Percentiles rank a stretch among this genome's conserved stretches.
Evolutionary conservation across 2,797 vertebrate genomes (phyloP).

Genomic region (Mormyrops boulengeri): DNA sequence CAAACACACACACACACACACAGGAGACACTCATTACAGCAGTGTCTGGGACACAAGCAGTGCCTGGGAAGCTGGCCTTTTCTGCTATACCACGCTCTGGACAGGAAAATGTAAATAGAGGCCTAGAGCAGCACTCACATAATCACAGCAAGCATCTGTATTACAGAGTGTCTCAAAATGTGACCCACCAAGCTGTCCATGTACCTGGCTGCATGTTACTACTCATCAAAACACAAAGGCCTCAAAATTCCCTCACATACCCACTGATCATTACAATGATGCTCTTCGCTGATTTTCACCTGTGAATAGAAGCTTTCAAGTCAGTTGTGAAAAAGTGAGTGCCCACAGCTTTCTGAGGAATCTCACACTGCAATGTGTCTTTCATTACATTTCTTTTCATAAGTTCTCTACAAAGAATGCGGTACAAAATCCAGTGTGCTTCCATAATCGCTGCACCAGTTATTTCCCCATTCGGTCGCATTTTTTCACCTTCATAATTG

Average conservation of each 20-base stretch:
- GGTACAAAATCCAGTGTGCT: not conserved
- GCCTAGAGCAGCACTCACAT: not conserved
- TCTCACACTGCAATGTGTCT: not conserved
- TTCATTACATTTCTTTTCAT: not conserved
- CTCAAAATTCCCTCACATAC: not conserved
- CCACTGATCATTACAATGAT: not conserved
- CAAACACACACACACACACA: not conserved
- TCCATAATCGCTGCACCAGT: not conserved
- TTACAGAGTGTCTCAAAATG: not conserved
- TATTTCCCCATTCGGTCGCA: not conserved
- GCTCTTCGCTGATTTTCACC: not conserved
- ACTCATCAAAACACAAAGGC: not conserved
- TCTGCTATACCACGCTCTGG: not conserved
- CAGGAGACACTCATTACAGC: not conserved
- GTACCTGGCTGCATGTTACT: not conserved
- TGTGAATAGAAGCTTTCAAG: not conserved
- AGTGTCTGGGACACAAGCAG: not conserved
- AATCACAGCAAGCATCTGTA: not conserved
- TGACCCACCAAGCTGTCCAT: not conserved
- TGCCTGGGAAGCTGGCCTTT: not conserved
- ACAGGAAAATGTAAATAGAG: not conserved
- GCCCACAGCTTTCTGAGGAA: not conserved
- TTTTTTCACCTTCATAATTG: constrained; percentile 86
- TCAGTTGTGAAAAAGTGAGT: not conserved
- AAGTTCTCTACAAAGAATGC: not conserved